Conservation (phyloP, 2,797 vertebrate species). For the Peromyscus nudipes region DNA sequence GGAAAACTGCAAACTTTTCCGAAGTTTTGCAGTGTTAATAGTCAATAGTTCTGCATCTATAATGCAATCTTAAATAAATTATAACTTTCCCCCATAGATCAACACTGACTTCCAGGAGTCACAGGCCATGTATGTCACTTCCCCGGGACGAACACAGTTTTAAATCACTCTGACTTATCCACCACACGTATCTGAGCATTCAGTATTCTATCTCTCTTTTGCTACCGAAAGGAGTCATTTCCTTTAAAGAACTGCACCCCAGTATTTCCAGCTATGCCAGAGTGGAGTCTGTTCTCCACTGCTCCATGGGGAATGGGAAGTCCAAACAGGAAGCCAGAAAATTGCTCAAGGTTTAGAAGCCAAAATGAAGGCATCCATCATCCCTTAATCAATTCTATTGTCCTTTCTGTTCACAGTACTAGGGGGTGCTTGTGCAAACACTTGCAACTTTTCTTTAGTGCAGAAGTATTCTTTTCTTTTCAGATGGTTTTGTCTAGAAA, state of each 20-base stretch:
- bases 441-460: background rate
- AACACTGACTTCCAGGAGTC: background rate
- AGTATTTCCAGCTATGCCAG: background rate
- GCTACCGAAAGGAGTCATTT: background rate
- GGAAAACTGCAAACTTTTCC: background rate
- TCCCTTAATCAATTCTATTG: background rate
- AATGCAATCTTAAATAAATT: background rate
- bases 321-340: background rate
- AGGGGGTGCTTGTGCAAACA: slow-evolving; percentile 3
- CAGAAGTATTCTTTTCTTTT: background rate
- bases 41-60: background rate
- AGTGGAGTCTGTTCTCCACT: background rate
- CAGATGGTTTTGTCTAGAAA: background rate
- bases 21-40: background rate
- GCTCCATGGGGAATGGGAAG: background rate
- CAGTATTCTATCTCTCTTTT: background rate
- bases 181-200: background rate
- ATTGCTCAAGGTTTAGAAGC: background rate
- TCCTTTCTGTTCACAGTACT: background rate
- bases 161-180: background rate
- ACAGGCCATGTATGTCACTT: background rate
- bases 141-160: background rate
- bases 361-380: background rate
- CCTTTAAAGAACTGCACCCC: background rate
- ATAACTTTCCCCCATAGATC: background rate